These are phyloP conservation scores for Pterostichus madidus DNA, from an alignment of 2,888 invertebrate species.

Conservation along the genomic window DNA sequence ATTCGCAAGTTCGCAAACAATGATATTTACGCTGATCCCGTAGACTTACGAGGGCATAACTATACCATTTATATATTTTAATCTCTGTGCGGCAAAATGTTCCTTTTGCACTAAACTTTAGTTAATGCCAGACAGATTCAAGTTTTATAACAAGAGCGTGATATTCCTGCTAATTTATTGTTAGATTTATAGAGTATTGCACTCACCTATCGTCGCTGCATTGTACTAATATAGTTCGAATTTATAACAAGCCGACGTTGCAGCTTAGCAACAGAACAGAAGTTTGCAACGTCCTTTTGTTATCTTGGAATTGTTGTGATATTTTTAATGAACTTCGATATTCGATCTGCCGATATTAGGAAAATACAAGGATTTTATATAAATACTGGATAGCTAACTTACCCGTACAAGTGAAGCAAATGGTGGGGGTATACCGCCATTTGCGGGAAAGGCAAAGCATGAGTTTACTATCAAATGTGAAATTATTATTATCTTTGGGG, in stretches of 20 bases:
- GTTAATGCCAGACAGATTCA: slow-evolving; percentile 35
- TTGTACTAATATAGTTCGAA: slow-evolving; percentile 46
- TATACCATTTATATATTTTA: slow-evolving; percentile 57
- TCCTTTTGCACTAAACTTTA: slow-evolving; percentile 1
- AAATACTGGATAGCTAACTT: no score
- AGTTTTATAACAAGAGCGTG: slow-evolving; percentile 54
- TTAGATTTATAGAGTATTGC: slow-evolving; percentile 46
- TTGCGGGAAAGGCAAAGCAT: no score
- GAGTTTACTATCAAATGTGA: no score
- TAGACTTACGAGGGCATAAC: slow-evolving; percentile 73
- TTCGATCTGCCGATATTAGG: background rate
- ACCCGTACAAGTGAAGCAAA: no score
- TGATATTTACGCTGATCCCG: slow-evolving; percentile 73
- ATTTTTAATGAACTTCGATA: slow-evolving; percentile 16
- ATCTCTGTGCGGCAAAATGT: slow-evolving; percentile 31
- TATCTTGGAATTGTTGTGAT: slow-evolving; percentile 32
- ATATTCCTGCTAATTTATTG: slow-evolving; percentile 50
- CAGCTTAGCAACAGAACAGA: slow-evolving; percentile 16
- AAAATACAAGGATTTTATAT: no score
- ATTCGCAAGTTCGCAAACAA: slow-evolving; percentile 73
- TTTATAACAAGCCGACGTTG: slow-evolving; percentile 56
- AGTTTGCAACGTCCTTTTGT: slow-evolving; percentile 55
- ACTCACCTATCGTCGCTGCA: background rate
- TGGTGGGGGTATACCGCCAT: no score
- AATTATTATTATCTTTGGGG: no score